Percentiles rank a stretch among this genome's conserved stretches.
Conservation (phyloP, 2,888 invertebrate species). For the Keiferia lycopersicella region DNA sequence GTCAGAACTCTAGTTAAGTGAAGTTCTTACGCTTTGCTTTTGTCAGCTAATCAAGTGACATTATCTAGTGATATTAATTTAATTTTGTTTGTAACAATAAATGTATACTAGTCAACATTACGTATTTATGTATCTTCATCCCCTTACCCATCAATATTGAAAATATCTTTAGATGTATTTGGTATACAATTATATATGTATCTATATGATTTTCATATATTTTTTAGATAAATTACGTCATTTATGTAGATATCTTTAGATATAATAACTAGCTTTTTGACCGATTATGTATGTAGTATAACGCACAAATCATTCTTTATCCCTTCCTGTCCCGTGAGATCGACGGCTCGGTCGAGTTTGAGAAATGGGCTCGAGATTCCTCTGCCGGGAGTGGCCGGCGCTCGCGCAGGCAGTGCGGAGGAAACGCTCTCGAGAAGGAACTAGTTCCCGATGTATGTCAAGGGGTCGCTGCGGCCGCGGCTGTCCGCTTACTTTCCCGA, state of each 20-base stretch:
- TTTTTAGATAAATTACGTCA: slow-evolving; percentile 50
- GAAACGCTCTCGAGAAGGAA: slow-evolving; percentile 56
- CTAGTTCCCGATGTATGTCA: slow-evolving; percentile 75
- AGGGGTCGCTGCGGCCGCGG: slow-evolving; percentile 64
- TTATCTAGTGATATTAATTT: slow-evolving; percentile 80
- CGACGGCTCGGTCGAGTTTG: slow-evolving; percentile 30
- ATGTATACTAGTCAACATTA: slow-evolving; percentile 74
- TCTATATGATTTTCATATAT: slow-evolving; percentile 46
- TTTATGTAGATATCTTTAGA: slow-evolving; percentile 58
- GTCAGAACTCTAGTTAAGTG: slow-evolving; percentile 74
- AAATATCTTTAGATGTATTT: slow-evolving; percentile 48
- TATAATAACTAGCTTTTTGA: slow-evolving; percentile 75
- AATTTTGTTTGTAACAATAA: slow-evolving; percentile 68
- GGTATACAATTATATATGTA: slow-evolving; percentile 48
- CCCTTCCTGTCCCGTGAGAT: slow-evolving; percentile 45
- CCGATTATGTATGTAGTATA: slow-evolving; percentile 76
- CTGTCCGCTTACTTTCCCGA: slow-evolving; percentile 74
- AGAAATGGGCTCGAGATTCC: slow-evolving; percentile 40
- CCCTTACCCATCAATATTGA: slow-evolving; percentile 57
- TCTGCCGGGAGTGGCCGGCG: slow-evolving; percentile 39
- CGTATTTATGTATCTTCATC: slow-evolving; percentile 62
- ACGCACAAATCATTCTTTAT: slow-evolving; percentile 67
- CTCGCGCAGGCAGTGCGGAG: slow-evolving; percentile 33
- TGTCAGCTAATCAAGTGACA: slow-evolving; percentile 74
- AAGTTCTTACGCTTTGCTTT: slow-evolving; percentile 37